These are phyloP conservation scores for Lacerta bilineata DNA, from an alignment of 2,797 vertebrate genomes.

Conservation along the genomic window DNA sequence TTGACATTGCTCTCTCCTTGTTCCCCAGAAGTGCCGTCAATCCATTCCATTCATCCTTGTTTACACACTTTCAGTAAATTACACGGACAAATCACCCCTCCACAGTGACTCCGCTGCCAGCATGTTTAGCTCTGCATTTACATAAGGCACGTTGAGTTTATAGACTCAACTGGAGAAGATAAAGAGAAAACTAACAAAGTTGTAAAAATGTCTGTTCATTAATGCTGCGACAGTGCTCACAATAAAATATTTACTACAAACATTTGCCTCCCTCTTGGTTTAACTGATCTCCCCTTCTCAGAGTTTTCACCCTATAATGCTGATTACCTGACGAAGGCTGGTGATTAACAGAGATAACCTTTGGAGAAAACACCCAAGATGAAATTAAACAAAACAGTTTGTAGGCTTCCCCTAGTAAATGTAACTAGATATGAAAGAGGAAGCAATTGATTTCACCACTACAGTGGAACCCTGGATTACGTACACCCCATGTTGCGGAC, in stretches of 20 bases:
- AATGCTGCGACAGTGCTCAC: constrained; percentile 64
- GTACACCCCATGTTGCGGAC: no score
- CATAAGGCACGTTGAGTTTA: constrained; percentile 70
- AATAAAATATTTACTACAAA: constrained; percentile 69
- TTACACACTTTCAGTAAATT: constrained; percentile 81
- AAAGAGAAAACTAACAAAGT: constrained; percentile 75
- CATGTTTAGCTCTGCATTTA: constrained; percentile 75
- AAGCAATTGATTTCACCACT: not conserved
- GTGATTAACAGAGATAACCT: constrained; percentile 33
- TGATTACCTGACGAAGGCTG: not conserved
- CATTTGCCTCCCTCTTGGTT: constrained; percentile 57
- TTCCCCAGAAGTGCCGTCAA: constrained; percentile 71
- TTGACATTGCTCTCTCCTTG: constrained; percentile 78
- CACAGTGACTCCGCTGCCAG: constrained; percentile 70
- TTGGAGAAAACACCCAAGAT: constrained; percentile 16
- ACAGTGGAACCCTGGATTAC: no score
- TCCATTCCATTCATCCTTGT: constrained; percentile 72
- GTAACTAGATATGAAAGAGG: constrained; percentile 5
- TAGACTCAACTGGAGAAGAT: constrained; percentile 71
- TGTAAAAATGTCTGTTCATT: constrained; percentile 73
- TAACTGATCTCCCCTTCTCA: constrained; percentile 15
- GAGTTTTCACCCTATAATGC: constrained; percentile 36
- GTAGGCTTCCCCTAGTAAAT: constrained; percentile 1
- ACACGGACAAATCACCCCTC: constrained; percentile 73
- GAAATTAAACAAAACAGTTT: constrained; percentile 24